phyloP scores from a whole-genome alignment of 2,888 invertebrate genomes.

The Cryptus viduatorius region DNA sequence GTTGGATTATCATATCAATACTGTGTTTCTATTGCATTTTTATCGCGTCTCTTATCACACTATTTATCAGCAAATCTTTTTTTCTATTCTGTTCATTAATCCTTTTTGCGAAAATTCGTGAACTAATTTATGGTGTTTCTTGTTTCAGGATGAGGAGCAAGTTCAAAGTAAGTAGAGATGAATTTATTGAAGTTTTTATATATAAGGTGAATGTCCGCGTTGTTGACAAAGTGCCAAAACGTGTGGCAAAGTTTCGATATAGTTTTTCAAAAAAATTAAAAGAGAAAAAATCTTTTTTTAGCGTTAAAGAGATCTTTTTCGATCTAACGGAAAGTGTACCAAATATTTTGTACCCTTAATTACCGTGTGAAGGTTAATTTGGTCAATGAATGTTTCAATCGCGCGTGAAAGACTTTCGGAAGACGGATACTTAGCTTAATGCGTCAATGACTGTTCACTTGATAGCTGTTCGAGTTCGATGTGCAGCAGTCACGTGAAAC shows the following conservation, averaged over 20 bases:
- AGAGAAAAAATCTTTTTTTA: neutral
- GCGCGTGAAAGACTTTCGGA: neutral
- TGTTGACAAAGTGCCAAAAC: neutral
- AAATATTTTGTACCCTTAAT: neutral
- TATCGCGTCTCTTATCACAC: neutral
- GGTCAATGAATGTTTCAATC: neutral
- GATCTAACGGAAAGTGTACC: neutral
- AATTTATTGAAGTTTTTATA: slow-evolving; percentile 16
- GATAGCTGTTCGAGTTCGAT: slow-evolving; percentile 40
- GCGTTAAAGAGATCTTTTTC: neutral
- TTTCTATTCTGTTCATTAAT: neutral
- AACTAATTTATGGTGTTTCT: slow-evolving; percentile 64
- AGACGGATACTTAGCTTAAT: slow-evolving; percentile 1
- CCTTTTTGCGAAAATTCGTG: slow-evolving; percentile 9
- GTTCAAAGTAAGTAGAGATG: slow-evolving; percentile 78
- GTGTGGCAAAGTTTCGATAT: neutral
- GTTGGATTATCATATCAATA: neutral
- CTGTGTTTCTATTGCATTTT: neutral
- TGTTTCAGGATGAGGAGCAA: slow-evolving; percentile 82
- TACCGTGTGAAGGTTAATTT: neutral
- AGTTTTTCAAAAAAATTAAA: neutral
- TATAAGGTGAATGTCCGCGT: neutral
- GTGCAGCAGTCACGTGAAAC: slow-evolving; percentile 44
- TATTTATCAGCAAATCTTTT: neutral
- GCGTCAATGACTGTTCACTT: slow-evolving; percentile 35